A percentile compares a stretch with the other conserved stretches of the same genome.
phyloP scores from a whole-genome alignment of 2,888 invertebrate genomes.

The Ophion ventricosus region DNA sequence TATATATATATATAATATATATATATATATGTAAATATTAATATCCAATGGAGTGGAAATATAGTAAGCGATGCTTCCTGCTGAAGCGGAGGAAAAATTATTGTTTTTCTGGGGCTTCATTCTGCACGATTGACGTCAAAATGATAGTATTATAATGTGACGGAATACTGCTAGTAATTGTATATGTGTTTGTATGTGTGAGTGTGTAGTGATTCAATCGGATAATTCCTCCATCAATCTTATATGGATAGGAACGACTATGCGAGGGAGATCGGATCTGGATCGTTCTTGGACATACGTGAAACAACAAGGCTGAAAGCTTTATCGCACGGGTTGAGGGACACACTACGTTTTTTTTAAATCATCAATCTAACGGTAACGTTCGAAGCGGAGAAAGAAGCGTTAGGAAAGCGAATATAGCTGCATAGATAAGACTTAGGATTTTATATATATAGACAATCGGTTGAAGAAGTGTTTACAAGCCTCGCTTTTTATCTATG shows the following conservation, averaged over 20 bases:
- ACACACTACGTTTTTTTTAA: conserved; percentile 70
- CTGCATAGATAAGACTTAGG: conserved; percentile 41
- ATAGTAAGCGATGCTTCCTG: too few species aligned
- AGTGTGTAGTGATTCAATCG: not conserved
- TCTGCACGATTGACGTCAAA: too few species aligned
- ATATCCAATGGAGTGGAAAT: not conserved
- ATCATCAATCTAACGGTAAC: conserved; percentile 77
- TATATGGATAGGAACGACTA: conserved; percentile 37
- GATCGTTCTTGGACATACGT: conserved; percentile 14
- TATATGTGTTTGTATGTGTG: not conserved
- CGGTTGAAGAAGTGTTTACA: too few species aligned
- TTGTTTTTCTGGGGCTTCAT: too few species aligned
- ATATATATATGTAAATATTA: not conserved
- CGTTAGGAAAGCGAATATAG: conserved; percentile 21
- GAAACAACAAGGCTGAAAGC: conserved; percentile 58
- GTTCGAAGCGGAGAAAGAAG: conserved; percentile 5
- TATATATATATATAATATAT: not conserved
- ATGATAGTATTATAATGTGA: too few species aligned
- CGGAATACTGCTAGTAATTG: not conserved
- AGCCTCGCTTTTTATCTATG: too few species aligned
- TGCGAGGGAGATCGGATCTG: conserved; percentile 22
- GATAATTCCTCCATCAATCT: conserved; percentile 47
- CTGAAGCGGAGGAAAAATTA: too few species aligned
- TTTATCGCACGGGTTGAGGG: conserved; percentile 69
- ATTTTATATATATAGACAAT: not conserved